Evolutionary conservation across 2,888 invertebrate species (phyloP).

Genomic region (Patella depressa): DNA sequence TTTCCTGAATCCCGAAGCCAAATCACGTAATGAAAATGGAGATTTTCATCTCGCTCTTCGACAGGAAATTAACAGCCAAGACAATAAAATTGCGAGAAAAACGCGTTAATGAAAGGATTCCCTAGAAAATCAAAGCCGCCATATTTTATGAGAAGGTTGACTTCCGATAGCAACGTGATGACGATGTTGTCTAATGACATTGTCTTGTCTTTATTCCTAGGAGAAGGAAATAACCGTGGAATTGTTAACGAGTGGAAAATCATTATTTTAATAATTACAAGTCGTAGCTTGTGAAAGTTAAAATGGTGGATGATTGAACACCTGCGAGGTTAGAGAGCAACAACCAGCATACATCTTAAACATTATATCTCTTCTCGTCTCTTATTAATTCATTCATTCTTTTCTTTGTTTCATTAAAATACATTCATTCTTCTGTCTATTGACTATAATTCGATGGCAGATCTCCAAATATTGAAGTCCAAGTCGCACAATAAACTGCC

Average conservation of each 20-base stretch:
- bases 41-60: background rate
- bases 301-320: conserved; percentile 3
- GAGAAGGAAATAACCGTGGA: conserved; percentile 6
- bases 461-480: too few species aligned
- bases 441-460: too few species aligned
- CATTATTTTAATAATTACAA: background rate
- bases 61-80: conserved; percentile 10
- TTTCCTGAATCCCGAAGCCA: background rate
- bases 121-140: background rate
- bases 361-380: too few species aligned
- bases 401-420: too few species aligned
- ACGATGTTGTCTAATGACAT: too few species aligned
- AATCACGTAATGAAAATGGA: conserved; percentile 5
- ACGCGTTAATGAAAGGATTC: conserved; percentile 10
- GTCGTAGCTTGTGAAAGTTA: background rate
- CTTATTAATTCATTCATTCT: too few species aligned
- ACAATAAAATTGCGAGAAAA: conserved; percentile 8
- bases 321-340: background rate
- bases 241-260: conserved; percentile 8
- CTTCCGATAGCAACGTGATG: background rate
- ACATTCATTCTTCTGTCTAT: too few species aligned
- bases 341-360: too few species aligned
- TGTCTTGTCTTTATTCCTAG: background rate
- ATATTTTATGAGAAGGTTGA: background rate
- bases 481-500: too few species aligned